These are phyloP conservation scores for Rhyacophila evoluta DNA, from an alignment of 2,888 invertebrate genomes.

Conservation along the genomic window DNA sequence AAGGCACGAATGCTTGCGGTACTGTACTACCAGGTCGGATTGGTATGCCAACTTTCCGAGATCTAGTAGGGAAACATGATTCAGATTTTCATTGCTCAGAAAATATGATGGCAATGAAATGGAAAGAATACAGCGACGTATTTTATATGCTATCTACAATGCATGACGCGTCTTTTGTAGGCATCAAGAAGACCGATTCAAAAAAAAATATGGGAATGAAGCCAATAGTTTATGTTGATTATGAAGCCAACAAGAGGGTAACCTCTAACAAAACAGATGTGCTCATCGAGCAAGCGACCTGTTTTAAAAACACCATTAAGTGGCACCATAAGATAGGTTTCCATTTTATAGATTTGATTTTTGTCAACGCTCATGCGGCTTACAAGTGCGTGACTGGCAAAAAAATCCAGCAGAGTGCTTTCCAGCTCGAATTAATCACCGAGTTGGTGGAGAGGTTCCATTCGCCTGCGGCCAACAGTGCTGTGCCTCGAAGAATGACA, in stretches of 20 bases:
- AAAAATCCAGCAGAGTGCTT: no score
- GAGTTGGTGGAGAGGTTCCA: not conserved
- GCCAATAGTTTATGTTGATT: not conserved
- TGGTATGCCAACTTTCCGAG: slow-evolving; percentile 32
- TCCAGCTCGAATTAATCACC: not conserved
- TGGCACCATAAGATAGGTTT: slow-evolving; percentile 31
- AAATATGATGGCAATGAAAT: slow-evolving; percentile 16
- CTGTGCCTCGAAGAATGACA: not conserved
- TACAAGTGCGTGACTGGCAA: not conserved
- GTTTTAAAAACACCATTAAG: not conserved
- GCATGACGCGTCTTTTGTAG: not conserved
- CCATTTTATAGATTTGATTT: slow-evolving; percentile 29
- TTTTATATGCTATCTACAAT: slow-evolving; percentile 29
- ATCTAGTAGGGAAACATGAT: slow-evolving; percentile 17
- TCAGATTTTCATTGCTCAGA: not conserved
- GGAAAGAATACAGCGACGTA: slow-evolving; percentile 20
- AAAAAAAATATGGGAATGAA: not conserved
- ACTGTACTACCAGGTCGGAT: not conserved
- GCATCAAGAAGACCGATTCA: slow-evolving; percentile 17
- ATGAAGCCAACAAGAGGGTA: slow-evolving; percentile 26
- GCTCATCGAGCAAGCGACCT: not conserved
- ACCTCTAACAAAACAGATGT: slow-evolving; percentile 27
- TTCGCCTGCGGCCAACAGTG: not conserved
- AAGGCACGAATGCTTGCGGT: slow-evolving; percentile 31
- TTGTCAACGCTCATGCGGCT: slow-evolving; percentile 27